Percentiles rank a stretch among this genome's conserved stretches.
These are phyloP conservation scores for Rambutsinella grinnellia DNA, from an alignment of 2,888 invertebrate species.

Conservation along the genomic window DNA sequence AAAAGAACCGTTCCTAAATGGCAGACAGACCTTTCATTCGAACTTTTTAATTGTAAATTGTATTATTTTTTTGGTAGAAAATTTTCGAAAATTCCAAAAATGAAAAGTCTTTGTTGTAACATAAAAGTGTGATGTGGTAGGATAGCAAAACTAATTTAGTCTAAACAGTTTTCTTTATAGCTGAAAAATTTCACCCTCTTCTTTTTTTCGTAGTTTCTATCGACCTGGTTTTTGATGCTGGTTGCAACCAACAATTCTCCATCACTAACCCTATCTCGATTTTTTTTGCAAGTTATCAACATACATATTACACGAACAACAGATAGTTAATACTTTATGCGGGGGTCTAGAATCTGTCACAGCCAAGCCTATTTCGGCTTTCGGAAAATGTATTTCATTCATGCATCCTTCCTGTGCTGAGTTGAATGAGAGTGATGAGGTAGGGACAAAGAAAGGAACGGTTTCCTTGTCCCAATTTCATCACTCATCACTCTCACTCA, in stretches of 20 bases:
- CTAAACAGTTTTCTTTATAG: no score
- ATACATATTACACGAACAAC: constrained; percentile 13
- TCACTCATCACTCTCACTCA: no score
- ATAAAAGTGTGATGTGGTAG: background rate
- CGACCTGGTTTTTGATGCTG: background rate
- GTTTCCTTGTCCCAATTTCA: no score
- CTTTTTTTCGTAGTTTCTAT: no score
- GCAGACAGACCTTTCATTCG: background rate
- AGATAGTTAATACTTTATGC: constrained; percentile 26
- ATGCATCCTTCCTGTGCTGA: no score
- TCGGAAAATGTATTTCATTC: no score
- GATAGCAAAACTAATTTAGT: no score
- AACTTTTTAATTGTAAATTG: background rate
- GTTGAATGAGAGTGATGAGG: no score
- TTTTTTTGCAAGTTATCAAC: constrained; percentile 1
- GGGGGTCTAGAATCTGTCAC: constrained; percentile 6
- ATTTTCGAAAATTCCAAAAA: background rate
- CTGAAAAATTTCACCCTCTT: no score
- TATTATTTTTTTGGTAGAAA: background rate
- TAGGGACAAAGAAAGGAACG: no score
- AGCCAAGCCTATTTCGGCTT: no score
- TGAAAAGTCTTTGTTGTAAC: background rate
- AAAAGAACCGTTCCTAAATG: background rate
- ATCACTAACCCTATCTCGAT: constrained; percentile 34
- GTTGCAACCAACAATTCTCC: constrained; percentile 42